A percentile compares a stretch with the other conserved stretches of the same genome.
Conservation (phyloP, 1,140 invertebrate species). For the Leptoteleia sp. region DNA sequence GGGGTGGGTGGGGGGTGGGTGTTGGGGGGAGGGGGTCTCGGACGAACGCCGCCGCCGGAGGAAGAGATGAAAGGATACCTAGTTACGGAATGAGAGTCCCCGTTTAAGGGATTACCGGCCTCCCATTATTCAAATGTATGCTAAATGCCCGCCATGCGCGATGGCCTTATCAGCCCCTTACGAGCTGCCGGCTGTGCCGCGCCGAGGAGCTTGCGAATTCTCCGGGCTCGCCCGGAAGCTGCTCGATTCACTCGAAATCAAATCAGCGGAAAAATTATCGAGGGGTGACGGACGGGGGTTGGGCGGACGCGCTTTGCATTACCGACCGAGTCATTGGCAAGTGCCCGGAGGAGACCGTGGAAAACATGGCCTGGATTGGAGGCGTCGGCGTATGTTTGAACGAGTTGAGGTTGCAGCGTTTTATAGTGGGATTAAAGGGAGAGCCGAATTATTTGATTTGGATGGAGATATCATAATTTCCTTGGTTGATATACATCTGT, state of each 20-base stretch:
- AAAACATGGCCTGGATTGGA: neutral
- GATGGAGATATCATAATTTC: neutral
- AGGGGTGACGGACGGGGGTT: neutral
- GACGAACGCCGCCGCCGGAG: constrained; percentile 67
- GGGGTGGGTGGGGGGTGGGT: constrained; percentile 20
- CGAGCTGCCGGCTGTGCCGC: constrained; percentile 21
- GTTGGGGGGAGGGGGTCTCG: constrained; percentile 51
- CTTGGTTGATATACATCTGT: too few species aligned
- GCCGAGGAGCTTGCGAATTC: constrained; percentile 4
- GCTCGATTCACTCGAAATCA: constrained; percentile 12
- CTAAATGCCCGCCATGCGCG: constrained; percentile 80
- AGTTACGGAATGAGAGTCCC: constrained; percentile 80
- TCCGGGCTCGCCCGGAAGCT: neutral
- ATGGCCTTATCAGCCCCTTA: constrained; percentile 80
- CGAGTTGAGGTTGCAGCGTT: neutral
- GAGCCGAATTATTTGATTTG: neutral
- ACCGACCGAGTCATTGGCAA: neutral
- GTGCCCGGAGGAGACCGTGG: neutral
- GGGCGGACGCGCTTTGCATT: neutral
- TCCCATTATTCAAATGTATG: constrained; percentile 82
- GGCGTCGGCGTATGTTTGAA: neutral
- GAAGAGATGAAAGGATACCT: constrained; percentile 81
- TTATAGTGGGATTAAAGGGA: neutral
- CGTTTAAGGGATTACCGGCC: constrained; percentile 81
- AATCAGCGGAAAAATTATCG: constrained; percentile 33